These are phyloP conservation scores for Agrochola macilenta DNA, from an alignment of 2,888 invertebrate genomes.

Conservation along the genomic window DNA sequence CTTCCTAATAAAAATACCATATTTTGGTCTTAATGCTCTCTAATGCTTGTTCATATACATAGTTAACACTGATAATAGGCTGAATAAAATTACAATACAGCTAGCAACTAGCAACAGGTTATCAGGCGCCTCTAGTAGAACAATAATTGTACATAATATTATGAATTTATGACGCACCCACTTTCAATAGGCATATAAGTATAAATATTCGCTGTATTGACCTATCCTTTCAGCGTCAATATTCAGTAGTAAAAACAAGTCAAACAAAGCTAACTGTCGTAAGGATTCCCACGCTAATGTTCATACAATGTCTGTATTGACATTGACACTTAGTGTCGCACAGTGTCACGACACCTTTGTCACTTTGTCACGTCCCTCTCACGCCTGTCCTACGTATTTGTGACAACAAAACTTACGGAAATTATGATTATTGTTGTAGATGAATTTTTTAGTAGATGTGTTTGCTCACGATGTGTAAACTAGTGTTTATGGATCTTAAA, in stretches of 20 bases:
- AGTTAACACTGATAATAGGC: neutral
- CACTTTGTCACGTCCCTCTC: conserved; percentile 56
- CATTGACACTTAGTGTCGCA: conserved; percentile 69
- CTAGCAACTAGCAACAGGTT: neutral
- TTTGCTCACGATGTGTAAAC: conserved; percentile 27
- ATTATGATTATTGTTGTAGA: conserved; percentile 30
- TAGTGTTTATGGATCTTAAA: neutral
- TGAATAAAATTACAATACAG: neutral
- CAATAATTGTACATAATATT: neutral
- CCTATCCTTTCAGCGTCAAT: conserved; percentile 37
- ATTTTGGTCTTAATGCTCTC: neutral
- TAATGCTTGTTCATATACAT: neutral
- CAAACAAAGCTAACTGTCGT: conserved; percentile 53
- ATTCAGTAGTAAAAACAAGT: conserved; percentile 59
- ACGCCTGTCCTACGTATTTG: conserved; percentile 24
- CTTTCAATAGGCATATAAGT: neutral
- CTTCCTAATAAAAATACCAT: neutral
- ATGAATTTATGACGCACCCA: neutral
- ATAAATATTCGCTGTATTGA: conserved; percentile 30
- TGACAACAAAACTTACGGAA: conserved; percentile 50
- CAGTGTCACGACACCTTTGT: conserved; percentile 75
- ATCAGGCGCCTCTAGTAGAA: neutral
- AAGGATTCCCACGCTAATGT: conserved; percentile 75
- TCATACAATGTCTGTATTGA: conserved; percentile 70
- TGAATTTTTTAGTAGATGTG: conserved; percentile 38